Evolutionary conservation across 2,797 vertebrate genomes (phyloP).

Genomic region (Astyanax mexicanus): DNA sequence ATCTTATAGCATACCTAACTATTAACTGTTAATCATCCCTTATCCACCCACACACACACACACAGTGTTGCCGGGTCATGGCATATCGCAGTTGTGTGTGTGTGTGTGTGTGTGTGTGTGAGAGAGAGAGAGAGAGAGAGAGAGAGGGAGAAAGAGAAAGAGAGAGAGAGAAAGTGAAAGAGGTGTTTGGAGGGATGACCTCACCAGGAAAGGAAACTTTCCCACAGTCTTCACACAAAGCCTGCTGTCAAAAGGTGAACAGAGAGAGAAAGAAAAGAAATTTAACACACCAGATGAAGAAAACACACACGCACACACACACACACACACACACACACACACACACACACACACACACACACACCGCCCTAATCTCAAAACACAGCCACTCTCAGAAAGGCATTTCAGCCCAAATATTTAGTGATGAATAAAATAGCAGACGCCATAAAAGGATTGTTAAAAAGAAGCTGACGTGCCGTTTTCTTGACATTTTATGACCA

Average conservation of each 20-base stretch:
- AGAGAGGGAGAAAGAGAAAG: conserved; percentile 52
- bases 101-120: conserved; percentile 50
- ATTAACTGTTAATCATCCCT: conserved; percentile 43
- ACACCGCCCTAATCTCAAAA: conserved; percentile 47
- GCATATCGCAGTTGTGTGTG: conserved; percentile 48
- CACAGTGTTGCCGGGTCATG: conserved; percentile 45
- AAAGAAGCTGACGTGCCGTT: conserved; percentile 37
- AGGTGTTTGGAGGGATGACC: conserved; percentile 74
- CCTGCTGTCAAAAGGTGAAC: conserved; percentile 82
- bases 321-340: no score
- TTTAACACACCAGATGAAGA: conserved; percentile 76
- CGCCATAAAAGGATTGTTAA: conserved; percentile 33
- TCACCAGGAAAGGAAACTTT: conserved; percentile 83
- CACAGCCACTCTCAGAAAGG: conserved; percentile 43
- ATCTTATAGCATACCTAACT: conserved; percentile 35
- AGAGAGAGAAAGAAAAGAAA: conserved; percentile 79
- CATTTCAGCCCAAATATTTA: conserved; percentile 49
- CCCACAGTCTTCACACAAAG: conserved; percentile 84
- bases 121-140: conserved; percentile 35
- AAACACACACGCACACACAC: no score
- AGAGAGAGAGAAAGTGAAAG: conserved; percentile 51
- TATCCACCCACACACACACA: conserved; percentile 40
- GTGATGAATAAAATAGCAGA: conserved; percentile 30
- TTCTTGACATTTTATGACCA: not conserved
- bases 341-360: not conserved